Percentiles rank a stretch among this genome's conserved stretches.
Conservation (phyloP, 2,888 invertebrate genomes). For the Macrophya alboannulata region DNA sequence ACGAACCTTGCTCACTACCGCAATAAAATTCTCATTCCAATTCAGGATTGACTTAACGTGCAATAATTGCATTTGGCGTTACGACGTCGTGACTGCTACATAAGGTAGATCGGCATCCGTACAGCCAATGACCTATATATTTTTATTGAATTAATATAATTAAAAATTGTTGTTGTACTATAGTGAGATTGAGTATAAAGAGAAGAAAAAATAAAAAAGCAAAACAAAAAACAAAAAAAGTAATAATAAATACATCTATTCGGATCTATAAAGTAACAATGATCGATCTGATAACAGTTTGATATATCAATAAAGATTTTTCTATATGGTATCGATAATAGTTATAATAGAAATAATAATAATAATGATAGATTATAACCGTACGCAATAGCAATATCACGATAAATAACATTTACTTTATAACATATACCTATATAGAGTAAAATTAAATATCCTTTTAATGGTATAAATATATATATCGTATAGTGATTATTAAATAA, state of each 20-base stretch:
- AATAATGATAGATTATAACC: neutral
- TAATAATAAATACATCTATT: slow-evolving; percentile 18
- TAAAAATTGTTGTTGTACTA: neutral
- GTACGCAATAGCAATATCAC: slow-evolving; percentile 44
- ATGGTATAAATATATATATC: neutral
- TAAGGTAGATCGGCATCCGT: slow-evolving; percentile 12
- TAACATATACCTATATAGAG: slow-evolving; percentile 22
- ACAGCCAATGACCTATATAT: slow-evolving; percentile 24
- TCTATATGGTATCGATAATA: slow-evolving; percentile 8
- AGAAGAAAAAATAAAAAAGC: slow-evolving; percentile 1
- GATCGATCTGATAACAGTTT: slow-evolving; percentile 23
- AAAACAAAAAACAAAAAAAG: neutral
- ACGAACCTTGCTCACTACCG: slow-evolving; percentile 8
- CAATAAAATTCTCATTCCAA: slow-evolving; percentile 16
- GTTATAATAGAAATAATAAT: slow-evolving; percentile 18
- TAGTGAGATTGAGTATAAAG: slow-evolving; percentile 40
- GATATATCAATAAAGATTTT: neutral
- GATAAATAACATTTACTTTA: slow-evolving; percentile 45
- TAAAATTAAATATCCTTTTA: neutral
- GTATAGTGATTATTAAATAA: neutral
- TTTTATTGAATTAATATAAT: slow-evolving; percentile 37
- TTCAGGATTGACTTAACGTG: slow-evolving; percentile 15
- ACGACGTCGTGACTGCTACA: slow-evolving; percentile 18
- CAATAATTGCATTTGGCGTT: slow-evolving; percentile 50
- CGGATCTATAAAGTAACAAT: slow-evolving; percentile 4